Evolutionary conservation across 2,113 vertebrate genomes (phyloP), one percentile per base, ranked within the genome.

Genomic region (Dasyprocta punctata): DNA sequence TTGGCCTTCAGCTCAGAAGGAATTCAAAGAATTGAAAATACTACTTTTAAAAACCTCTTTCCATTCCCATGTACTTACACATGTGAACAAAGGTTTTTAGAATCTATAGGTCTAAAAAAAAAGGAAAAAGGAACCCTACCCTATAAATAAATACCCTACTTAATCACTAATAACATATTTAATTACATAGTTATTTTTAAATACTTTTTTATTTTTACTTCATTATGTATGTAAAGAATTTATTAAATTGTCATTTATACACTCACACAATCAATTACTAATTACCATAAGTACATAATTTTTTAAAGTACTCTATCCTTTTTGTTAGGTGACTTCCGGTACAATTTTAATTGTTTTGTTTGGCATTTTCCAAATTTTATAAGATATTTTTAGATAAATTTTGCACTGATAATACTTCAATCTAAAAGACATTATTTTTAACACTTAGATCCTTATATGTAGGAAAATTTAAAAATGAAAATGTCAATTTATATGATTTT

Each of bases 401-500:
- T 80, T 75, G 10, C 14, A 78, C 10, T 77, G 5, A 13, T 56
- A 80, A n/a, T 77, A 89, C n/a, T 78, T 78, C n/a, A 89, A n/a
- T 61, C 58, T n/a, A 56, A 38, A 87, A 61, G 11, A 77, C 38
- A 61, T 77, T 71, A 44, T 9, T 83, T 84, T 95, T 69, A 78
- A 54, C 69, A 58, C 24, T 86, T 87, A 61, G 41, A 44, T 52
- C 8, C 65, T 33, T 58, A n/a, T 56, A 54, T 54, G 58, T 38
- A 44, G 36, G 56, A 88, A 96, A 60, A 60, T 88, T 77, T 56
- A 47, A 73, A 93, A 58, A 67, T 75, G 58, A 87, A 96, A 67
- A 77, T 75, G 3, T 24, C 14, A 89, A 60, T n/a, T 71, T 93
- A 60, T 41, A 41, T 93, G 78, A 19, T 10, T 60, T 89, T 89